Conservation (phyloP, 2,888 invertebrate genomes). For the Leptothorax acervorum region DNA sequence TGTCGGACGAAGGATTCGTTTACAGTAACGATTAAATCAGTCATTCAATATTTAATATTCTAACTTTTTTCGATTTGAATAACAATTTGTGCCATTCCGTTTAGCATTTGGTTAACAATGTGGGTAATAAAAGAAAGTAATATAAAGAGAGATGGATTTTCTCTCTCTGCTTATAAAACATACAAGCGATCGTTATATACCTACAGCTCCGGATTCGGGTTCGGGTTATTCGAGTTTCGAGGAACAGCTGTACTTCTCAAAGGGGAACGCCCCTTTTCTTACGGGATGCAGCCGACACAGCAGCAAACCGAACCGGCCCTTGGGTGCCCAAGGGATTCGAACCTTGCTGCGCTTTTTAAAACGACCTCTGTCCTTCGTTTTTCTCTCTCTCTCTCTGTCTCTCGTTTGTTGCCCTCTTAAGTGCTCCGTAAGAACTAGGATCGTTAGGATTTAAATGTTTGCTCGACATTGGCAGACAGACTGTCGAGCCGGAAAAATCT, state of each 20-base stretch:
- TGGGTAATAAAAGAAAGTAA: constrained; percentile 3
- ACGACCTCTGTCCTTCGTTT: constrained; percentile 18
- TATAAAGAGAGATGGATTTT: background rate
- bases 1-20: background rate
- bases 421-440: no score
- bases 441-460: background rate
- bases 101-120: background rate
- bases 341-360: constrained; percentile 57
- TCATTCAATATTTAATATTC: background rate
- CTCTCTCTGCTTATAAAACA: constrained; percentile 63
- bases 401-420: background rate
- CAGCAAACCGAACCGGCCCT: constrained; percentile 53
- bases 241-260: constrained; percentile 76
- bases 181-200: constrained; percentile 52
- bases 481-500: background rate
- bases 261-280: constrained; percentile 72
- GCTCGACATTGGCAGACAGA: no score
- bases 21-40: background rate
- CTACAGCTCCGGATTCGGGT: constrained; percentile 56
- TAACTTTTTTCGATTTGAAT: background rate
- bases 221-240: constrained; percentile 77
- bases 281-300: constrained; percentile 58
- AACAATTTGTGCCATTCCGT: background rate
- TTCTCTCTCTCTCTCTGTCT: constrained; percentile 10
- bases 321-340: constrained; percentile 59